Base-by-base conservation (phyloP, 2,797 vertebrate species). In the Thalassophryne amazonica region DNA sequence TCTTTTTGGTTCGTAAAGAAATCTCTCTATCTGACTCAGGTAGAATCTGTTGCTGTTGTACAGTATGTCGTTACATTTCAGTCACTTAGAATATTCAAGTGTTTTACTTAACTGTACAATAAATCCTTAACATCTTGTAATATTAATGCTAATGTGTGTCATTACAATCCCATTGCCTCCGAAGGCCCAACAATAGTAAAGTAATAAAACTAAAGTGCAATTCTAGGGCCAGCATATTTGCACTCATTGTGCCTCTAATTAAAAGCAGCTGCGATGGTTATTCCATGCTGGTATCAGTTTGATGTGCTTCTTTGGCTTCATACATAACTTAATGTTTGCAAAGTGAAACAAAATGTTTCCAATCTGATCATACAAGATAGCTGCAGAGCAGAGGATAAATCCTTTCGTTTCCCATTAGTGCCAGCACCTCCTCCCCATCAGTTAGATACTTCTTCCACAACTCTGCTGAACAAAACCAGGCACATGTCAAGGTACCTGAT, bases 211-310 rank as follows among this genome's bases (percentile, higher is more conserved):
- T 27, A 49, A 70, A 77, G 64, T 57, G 59, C 55, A 66, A 67
- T 60, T 42, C 3, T 31, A 52, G 54, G 65, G 66, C 42, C 57
- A n/a, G n/a, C 51, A 51, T 63, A 40, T 38, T 38, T 56, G 15
- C 42, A 32, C 10, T 41, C 19, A 8, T 47, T 69, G 50, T 61
- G 60, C 62, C 59, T 69, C 60, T 86, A 76, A 84, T 85, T 85
- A 83, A 76, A 80, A 76, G 45, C 40, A 27, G 53, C 67, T 72
- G 65, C 51, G 38, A 58, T 67, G 39, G 35, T 80, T 80, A 71
- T 80, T 83, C 70, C 64, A 57, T 37, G 43, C 13, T 78, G 71
- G 83, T 79, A 81, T 65, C 65, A 60, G 40, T 59, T 28, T 19
- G 27, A 47, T 23, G 33, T 38, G 52, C 65, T 76, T 52, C 49